Percentiles rank a stretch among this genome's conserved stretches.
Conservation (phyloP, 2,797 vertebrate species). For the Eulemur rubriventer region DNA sequence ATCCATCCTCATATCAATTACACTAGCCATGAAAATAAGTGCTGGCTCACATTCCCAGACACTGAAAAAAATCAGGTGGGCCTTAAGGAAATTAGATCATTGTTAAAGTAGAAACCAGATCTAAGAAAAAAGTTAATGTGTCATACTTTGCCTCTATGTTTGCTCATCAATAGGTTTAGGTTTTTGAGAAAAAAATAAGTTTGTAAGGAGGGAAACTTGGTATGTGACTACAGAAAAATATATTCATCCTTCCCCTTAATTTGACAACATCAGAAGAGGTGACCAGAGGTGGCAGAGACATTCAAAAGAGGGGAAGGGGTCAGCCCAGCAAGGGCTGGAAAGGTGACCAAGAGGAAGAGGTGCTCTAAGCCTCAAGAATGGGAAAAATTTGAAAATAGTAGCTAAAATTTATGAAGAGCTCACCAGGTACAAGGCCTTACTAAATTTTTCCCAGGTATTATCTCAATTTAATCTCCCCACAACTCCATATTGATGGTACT, state of each 20-base stretch:
- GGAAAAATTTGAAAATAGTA: not conserved
- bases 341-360: not conserved
- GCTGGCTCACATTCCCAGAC: not conserved
- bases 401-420: not conserved
- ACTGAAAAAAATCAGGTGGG: not conserved
- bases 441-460: not conserved
- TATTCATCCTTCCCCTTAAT: not conserved
- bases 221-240: constrained; percentile 21
- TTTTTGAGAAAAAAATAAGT: not conserved
- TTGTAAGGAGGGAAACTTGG: not conserved
- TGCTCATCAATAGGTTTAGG: not conserved
- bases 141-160: not conserved
- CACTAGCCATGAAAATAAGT: constrained; percentile 6
- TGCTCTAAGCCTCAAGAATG: not conserved
- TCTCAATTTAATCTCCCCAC: not conserved
- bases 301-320: not conserved
- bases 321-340: not conserved
- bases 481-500: not conserved
- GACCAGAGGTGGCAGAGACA: not conserved
- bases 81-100: not conserved
- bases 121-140: constrained; percentile 7
- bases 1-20: constrained; percentile 49
- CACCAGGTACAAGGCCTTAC: not conserved
- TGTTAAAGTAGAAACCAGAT: constrained; percentile 34
- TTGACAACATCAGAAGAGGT: not conserved